These are phyloP conservation scores for Diplazon laetatorius DNA, from an alignment of 2,888 invertebrate genomes.

Conservation along the genomic window DNA sequence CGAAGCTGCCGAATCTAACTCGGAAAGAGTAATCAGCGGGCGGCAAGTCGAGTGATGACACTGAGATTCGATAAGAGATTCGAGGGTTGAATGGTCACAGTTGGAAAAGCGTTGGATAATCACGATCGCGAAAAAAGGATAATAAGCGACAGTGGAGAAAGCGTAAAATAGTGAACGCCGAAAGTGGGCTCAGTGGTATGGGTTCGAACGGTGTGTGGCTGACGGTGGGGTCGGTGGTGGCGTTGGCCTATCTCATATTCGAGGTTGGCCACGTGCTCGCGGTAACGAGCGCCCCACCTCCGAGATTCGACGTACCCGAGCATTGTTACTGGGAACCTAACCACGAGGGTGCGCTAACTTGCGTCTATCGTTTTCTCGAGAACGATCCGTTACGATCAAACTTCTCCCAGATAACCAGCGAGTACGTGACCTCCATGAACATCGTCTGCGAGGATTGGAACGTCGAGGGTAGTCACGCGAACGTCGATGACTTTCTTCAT, in stretches of 20 bases:
- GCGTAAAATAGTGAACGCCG: slow-evolving; percentile 49
- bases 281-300: slow-evolving; percentile 81
- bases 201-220: slow-evolving; percentile 48
- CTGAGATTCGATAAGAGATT: slow-evolving; percentile 31
- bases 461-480: slow-evolving; percentile 58
- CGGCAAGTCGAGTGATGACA: slow-evolving; percentile 47
- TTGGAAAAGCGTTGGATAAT: slow-evolving; percentile 26
- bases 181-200: slow-evolving; percentile 29
- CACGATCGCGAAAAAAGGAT: neutral
- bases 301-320: slow-evolving; percentile 91
- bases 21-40: slow-evolving; percentile 8
- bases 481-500: slow-evolving; percentile 88
- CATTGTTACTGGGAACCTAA: slow-evolving; percentile 89
- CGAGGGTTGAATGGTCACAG: slow-evolving; percentile 26
- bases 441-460: slow-evolving; percentile 72
- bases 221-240: slow-evolving; percentile 45
- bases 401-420: slow-evolving; percentile 92
- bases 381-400: slow-evolving; percentile 85
- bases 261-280: slow-evolving; percentile 75
- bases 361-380: slow-evolving; percentile 84
- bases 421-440: slow-evolving; percentile 82
- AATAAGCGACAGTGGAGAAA: neutral
- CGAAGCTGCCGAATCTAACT: slow-evolving; percentile 41
- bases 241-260: slow-evolving; percentile 55
- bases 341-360: slow-evolving; percentile 82